Evolutionary conservation across 2,888 invertebrate genomes (phyloP), one percentile per base, ranked within the genome.

Genomic region (Parochlus steinenii): DNA sequence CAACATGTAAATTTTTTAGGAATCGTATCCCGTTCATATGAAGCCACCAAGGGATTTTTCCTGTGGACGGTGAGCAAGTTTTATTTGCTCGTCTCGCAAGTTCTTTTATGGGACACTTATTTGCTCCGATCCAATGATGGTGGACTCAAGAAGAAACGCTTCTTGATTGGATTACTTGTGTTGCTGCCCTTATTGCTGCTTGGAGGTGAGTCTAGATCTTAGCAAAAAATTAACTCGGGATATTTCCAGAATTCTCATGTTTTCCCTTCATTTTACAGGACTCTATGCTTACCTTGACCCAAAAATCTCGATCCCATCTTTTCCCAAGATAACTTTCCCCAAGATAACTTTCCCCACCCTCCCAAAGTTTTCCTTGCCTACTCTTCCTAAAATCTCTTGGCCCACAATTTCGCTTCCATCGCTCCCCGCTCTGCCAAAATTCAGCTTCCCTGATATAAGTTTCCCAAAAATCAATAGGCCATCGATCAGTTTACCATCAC

Each of bases 141-240:
- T 15, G 49, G 47, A 37, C 51, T 47, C 32, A 46, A 47, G 15
- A 55, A 51, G 39, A 55, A 56, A 40, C 47, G 55, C 33, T 56
- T 57, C 41, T 43, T 57, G 11, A 37, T 58, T 6, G 41, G 54
- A 12, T 39, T 58, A 38, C 44, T 72, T 32, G 54, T 66, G 24
- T 43, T 71, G 12, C 42, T 71, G 44, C 69, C 70, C 2, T 51
- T 71, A 29, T 43, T 71, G 28, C 45, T 71, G 39, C 48, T 70
- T 40, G 58, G 59, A 48, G 72, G 72, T 73, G 53, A 69, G 69
- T 63, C 11, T 19, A 25, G n/a, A n/a, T n/a, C 20, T 35, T 31
- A 20, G 15, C 10, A 33, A 37, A 15, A 17, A 7, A 5, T 32
- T 22, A 22, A 5, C 4, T 15, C 17, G 11, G 26, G n/a, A n/a